Conservation (phyloP, 2,113 vertebrate genomes). For the Plecotus auritus region DNA sequence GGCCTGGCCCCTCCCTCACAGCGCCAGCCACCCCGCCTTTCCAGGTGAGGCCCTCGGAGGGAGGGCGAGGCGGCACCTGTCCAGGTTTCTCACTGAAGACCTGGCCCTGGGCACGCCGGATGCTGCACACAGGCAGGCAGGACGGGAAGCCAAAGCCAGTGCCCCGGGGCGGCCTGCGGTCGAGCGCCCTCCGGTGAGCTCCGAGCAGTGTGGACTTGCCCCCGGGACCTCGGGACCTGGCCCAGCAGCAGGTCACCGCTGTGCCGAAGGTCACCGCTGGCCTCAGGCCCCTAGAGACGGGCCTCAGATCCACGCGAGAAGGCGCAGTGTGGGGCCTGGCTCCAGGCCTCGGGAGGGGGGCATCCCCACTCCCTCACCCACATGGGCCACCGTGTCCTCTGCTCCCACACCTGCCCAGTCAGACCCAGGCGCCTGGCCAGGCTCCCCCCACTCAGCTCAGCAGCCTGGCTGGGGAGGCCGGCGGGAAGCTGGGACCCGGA, state of each 20-base stretch:
- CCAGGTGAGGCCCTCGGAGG: background rate
- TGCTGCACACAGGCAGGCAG: background rate
- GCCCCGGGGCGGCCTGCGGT: background rate
- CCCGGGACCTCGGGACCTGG: background rate
- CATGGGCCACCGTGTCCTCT: accelerated
- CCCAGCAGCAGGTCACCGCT: background rate
- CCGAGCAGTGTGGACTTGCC: background rate
- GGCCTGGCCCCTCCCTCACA: background rate
- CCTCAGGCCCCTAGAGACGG: background rate
- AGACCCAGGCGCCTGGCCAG: background rate
- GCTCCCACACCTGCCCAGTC: accelerated
- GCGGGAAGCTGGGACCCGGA: background rate
- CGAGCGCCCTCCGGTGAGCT: background rate
- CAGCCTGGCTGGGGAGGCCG: background rate
- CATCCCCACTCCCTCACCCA: background rate
- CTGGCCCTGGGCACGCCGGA: background rate
- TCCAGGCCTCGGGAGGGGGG: background rate
- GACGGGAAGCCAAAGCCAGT: background rate
- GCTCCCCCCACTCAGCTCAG: too few species aligned
- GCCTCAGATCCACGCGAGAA: background rate
- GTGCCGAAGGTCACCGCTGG: background rate
- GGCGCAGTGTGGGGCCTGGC: background rate
- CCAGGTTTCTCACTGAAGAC: background rate
- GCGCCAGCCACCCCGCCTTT: too few species aligned
- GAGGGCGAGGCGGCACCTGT: background rate